Conservation (phyloP, 2,797 vertebrate species). For the Smutsia temminckii region DNA sequence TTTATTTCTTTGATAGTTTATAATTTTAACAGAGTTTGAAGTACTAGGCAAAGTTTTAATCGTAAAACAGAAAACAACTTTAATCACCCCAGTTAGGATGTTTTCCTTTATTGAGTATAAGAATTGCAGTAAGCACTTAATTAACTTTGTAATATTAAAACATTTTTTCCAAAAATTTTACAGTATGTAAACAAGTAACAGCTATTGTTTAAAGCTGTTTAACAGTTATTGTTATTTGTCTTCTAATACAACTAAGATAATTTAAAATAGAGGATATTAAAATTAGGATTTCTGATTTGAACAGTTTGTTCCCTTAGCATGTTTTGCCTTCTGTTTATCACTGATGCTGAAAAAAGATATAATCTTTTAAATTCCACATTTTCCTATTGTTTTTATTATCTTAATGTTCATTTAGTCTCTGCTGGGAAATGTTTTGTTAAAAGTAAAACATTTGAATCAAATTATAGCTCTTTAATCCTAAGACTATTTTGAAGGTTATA, state of each 20-base stretch:
- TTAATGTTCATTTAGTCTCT: neutral
- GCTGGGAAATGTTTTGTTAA: slow-evolving; percentile 18
- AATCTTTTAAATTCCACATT: slow-evolving; percentile 20
- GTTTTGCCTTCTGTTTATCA: neutral
- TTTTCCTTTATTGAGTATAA: slow-evolving; percentile 24
- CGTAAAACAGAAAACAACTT: slow-evolving; percentile 17
- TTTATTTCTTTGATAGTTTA: neutral
- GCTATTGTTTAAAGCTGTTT: neutral
- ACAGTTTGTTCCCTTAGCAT: neutral
- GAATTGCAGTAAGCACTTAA: neutral
- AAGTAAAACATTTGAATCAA: neutral
- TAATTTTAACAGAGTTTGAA: slow-evolving; percentile 30
- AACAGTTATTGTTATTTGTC: neutral
- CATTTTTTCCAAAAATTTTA: neutral
- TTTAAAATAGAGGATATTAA: slow-evolving; percentile 1
- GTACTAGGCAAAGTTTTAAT: slow-evolving; percentile 7
- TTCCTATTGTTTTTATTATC: slow-evolving; percentile 3
- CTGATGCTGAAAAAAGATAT: slow-evolving; percentile 24
- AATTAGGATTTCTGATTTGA: slow-evolving; percentile 33
- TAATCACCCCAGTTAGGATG: neutral
- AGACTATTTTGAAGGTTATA: neutral
- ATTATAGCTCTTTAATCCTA: neutral
- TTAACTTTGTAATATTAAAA: neutral
- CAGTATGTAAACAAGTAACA: neutral
- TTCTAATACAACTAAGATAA: neutral